Evolutionary conservation across 2,113 vertebrate genomes (phyloP), one percentile per base, ranked within the genome.

Genomic region (Cyphomyrus plagiostoma): DNA sequence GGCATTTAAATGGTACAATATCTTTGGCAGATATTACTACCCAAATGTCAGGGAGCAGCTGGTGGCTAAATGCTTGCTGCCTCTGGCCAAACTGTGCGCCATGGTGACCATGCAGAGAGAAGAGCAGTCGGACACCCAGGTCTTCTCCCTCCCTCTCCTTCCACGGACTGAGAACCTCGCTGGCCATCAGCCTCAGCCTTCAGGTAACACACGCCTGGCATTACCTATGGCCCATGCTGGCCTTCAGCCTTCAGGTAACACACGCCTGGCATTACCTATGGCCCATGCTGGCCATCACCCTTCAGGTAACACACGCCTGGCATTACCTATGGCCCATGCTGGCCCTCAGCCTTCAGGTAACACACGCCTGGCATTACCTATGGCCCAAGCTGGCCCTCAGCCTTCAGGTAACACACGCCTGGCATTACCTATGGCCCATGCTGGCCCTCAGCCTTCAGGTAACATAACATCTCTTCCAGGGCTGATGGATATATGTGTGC

Each of bases 11-110:
- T n/a, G 3, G 30, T 88, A 46, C 10, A 23, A 82, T 7, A 46
- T 45, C 30, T 19, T 62, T 0, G 89, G 23, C 93, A 99, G 98
- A 92, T 99, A 99, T 93, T 99, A 99, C 91, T 99, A 99, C 93
- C 98, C 98, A 85, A 98, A 98, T 84, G 97, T 99, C 89, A 96
- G 98, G 91, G 98, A 99, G 66, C 98, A 99, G 94, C 94, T 98
- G 92, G 97, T 99, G 23, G 98, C 98, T 93, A 97, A 89, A 91
- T 98, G 97, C 90, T 93, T 95, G 66, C 94, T 99, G 91, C 97
- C 97, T 0, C 92, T 99, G 92, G 97, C 98, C 3, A 97, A 97
- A 87, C 95, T 99, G 6, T 99, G 97, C 91, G 97, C 97, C 90
- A 95, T 98, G 96, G 97, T 97, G 82, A 99, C 98, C 0, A 95